phyloP scores from a whole-genome alignment of 1,140 invertebrate genomes.

The Drosophila azteca region DNA sequence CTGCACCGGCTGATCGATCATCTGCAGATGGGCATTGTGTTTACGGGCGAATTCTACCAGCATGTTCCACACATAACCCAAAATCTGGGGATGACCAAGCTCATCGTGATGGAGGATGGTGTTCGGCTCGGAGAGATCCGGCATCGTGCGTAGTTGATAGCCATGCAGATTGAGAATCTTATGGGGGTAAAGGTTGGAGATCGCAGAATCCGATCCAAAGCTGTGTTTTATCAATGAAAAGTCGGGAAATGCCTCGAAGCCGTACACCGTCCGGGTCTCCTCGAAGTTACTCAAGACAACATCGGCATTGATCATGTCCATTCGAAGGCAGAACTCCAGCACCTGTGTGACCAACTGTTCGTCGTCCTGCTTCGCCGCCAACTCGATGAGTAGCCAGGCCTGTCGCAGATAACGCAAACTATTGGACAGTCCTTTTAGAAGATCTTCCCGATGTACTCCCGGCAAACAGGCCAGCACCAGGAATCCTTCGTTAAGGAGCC shows the following conservation, averaged over 20 bases:
- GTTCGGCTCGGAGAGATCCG: conserved; percentile 64
- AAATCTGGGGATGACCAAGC: conserved; percentile 19
- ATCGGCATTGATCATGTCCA: conserved; percentile 48
- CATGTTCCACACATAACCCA: conserved; percentile 64
- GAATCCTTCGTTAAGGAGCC: conserved; percentile 21
- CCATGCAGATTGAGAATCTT: conserved; percentile 41
- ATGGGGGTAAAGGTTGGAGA: conserved; percentile 32
- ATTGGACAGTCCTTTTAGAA: conserved; percentile 8
- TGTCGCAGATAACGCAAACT: conserved; percentile 41
- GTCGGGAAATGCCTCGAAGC: conserved; percentile 33
- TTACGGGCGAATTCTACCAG: conserved; percentile 31
- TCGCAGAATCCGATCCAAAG: not conserved
- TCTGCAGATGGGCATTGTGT: conserved; percentile 42
- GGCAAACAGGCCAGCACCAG: conserved; percentile 51
- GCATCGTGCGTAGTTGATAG: conserved; percentile 38
- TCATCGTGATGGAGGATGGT: conserved; percentile 51
- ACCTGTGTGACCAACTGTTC: conserved; percentile 8
- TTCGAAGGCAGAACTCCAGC: conserved; percentile 27
- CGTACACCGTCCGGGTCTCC: conserved; percentile 14
- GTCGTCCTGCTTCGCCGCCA: conserved; percentile 13
- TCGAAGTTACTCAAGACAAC: conserved; percentile 30
- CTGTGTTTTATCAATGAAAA: conserved; percentile 22
- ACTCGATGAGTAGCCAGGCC: conserved; percentile 48
- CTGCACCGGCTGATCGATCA: conserved; percentile 19
- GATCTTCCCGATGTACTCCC: conserved; percentile 28